Evolutionary conservation across 2,113 vertebrate genomes (phyloP).

Genomic region (Oplegnathus fasciatus): DNA sequence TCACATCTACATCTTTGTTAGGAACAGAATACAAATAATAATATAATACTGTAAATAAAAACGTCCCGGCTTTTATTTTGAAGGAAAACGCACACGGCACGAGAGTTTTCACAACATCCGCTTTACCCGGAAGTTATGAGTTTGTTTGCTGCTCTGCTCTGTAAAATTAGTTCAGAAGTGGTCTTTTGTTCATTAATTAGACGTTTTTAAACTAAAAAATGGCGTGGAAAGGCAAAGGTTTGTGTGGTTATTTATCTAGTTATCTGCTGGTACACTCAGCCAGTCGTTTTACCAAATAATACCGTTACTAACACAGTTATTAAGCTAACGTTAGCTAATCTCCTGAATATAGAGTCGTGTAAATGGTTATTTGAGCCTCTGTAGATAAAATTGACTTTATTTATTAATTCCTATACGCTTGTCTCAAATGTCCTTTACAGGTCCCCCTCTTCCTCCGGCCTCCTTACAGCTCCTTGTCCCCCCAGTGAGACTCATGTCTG

Average conservation of each 20-base stretch:
- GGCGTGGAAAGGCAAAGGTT: slow-evolving; percentile 60
- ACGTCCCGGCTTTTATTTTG: slow-evolving; percentile 53
- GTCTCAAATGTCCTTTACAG: slow-evolving; percentile 22
- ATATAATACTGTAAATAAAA: not conserved
- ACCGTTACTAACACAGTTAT: not conserved
- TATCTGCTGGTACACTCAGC: rapidly evolving
- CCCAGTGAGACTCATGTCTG: slow-evolving; percentile 78
- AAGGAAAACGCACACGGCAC: not conserved
- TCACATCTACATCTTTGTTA: not conserved
- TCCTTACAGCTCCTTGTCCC: slow-evolving; percentile 71
- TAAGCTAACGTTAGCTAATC: slow-evolving; percentile 12
- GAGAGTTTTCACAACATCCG: slow-evolving; percentile 52
- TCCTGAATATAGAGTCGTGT: not conserved
- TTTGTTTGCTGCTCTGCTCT: rapidly evolving
- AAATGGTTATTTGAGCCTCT: not conserved
- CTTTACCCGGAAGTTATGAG: slow-evolving; percentile 29
- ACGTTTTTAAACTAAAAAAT: slow-evolving; percentile 16
- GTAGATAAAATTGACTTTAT: not conserved
- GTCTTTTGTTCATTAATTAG: not conserved
- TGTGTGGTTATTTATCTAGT: not conserved
- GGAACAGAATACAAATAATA: not conserved
- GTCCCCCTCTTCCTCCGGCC: slow-evolving; percentile 52
- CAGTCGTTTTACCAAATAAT: not conserved
- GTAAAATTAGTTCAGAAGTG: not conserved
- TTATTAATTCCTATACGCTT: not conserved